Base-by-base conservation (phyloP, 1,140 invertebrate genomes). In the Leptonema lineaticorne region DNA sequence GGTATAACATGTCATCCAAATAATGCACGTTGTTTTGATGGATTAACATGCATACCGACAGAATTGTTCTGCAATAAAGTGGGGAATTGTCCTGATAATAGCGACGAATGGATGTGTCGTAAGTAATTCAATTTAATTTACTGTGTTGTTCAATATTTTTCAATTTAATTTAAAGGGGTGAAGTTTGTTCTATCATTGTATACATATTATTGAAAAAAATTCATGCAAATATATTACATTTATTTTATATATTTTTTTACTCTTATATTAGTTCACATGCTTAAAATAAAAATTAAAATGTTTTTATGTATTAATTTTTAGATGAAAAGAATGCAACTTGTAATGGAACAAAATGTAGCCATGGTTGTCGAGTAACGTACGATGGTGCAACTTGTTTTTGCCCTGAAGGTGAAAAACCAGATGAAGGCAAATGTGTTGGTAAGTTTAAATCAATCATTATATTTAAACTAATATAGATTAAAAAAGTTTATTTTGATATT, bases 311-410 rank as follows among this genome's bases (percentile, higher is more conserved):
- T 24, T 18, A 24, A 24, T 62, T 59, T 70, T 18, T 72, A 84
- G 83, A 82, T 73, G 86, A 87, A 77, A 76, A 79, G 72, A 81
- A 76, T 57, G 73, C 77, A 53, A 74, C 83, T 73, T 90, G 89
- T 75, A 75, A 78, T 46, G 75, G 74, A n/a, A 76, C 83, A 66
- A 83, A 85, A 66, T 93, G 91, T 78, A 80, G 78, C 75, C 84
- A 88, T 83, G 83, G 85, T 67, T 89, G 90, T 82, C 84, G 83
- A 74, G 79, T 87, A 63, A 88, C 88, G 76, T 77, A 86, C 73
- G 82, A 82, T 76, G 89, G 91, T 0, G 81, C 87, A 9, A 82
- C 87, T 48, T 96, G 94, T 80, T 90, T 84, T 76, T 92, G 92
- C 79, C 85, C 85, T 9, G 76, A 82, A 29, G 92, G 93, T 26